Percentiles rank a stretch among this genome's conserved stretches.
phyloP scores from a whole-genome alignment of 1,140 invertebrate genomes.

The Acromyrmex charruanus region DNA sequence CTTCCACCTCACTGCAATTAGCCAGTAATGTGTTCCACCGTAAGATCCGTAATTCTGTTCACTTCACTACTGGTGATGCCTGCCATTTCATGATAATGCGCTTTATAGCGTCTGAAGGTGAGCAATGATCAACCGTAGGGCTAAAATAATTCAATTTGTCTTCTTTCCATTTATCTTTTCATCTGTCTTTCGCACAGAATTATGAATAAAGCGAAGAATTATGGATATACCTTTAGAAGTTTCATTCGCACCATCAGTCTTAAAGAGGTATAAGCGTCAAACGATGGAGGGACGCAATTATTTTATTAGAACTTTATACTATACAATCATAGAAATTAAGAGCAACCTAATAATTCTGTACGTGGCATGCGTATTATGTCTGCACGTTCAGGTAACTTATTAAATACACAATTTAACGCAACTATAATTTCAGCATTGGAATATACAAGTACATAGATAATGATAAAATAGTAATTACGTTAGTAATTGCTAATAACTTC shows the following conservation, averaged over 20 bases:
- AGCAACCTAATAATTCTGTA: background rate
- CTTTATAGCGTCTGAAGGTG: slow-evolving; percentile 38
- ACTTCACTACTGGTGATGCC: slow-evolving; percentile 47
- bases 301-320: background rate
- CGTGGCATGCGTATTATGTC: background rate
- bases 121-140: slow-evolving; percentile 39
- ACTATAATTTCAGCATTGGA: background rate
- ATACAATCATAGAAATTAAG: slow-evolving; percentile 2
- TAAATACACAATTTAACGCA: background rate
- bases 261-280: background rate
- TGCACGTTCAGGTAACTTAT: background rate
- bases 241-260: background rate
- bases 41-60: slow-evolving; percentile 54
- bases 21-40: slow-evolving; percentile 47
- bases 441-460: background rate
- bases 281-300: background rate
- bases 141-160: slow-evolving; percentile 51
- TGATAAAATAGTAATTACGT: background rate
- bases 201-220: background rate
- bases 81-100: slow-evolving; percentile 46
- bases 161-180: slow-evolving; percentile 43
- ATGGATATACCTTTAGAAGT: slow-evolving; percentile 4
- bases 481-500: slow-evolving; percentile 17
- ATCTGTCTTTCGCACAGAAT: slow-evolving; percentile 42
- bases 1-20: slow-evolving; percentile 65